A percentile compares a stretch with the other conserved stretches of the same genome.
These are phyloP conservation scores for Trachops cirrhosus DNA, from an alignment of 2,797 vertebrate species.

Conservation along the genomic window DNA sequence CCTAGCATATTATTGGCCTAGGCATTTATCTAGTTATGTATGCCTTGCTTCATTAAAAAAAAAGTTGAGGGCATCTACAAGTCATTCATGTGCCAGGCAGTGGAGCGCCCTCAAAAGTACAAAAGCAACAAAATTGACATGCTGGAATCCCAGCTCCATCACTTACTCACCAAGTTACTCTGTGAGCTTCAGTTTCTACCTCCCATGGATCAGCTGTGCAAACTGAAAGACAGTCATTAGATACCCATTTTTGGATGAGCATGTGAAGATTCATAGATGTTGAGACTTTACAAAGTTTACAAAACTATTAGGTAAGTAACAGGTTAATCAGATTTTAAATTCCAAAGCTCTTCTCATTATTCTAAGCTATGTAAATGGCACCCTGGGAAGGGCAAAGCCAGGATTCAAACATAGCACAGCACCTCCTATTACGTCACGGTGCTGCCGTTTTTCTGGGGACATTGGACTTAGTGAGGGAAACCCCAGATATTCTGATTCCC, in stretches of 20 bases:
- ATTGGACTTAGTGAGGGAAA: not conserved
- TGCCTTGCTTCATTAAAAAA: not conserved
- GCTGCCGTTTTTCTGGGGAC: not conserved
- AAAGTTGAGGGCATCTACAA: not conserved
- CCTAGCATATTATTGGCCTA: not conserved
- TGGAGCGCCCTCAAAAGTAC: not conserved
- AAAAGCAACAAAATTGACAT: not conserved
- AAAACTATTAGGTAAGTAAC: not conserved
- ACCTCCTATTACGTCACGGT: not conserved
- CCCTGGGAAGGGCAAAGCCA: not conserved
- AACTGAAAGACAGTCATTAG: not conserved
- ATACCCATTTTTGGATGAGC: not conserved
- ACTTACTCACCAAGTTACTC: not conserved
- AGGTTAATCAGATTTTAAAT: not conserved
- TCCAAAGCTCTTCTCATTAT: not conserved
- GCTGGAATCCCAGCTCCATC: not conserved
- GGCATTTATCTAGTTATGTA: not conserved
- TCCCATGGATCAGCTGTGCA: not conserved
- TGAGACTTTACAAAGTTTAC: not conserved
- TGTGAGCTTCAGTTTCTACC: not conserved
- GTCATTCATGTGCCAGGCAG: not conserved
- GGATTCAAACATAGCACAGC: not conserved
- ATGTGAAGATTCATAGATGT: not conserved
- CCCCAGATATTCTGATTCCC: not conserved
- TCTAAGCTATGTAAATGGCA: not conserved